A percentile compares a stretch with the other conserved stretches of the same genome.
Conservation (phyloP, 2,113 vertebrate species). For the Bufo bufo region DNA sequence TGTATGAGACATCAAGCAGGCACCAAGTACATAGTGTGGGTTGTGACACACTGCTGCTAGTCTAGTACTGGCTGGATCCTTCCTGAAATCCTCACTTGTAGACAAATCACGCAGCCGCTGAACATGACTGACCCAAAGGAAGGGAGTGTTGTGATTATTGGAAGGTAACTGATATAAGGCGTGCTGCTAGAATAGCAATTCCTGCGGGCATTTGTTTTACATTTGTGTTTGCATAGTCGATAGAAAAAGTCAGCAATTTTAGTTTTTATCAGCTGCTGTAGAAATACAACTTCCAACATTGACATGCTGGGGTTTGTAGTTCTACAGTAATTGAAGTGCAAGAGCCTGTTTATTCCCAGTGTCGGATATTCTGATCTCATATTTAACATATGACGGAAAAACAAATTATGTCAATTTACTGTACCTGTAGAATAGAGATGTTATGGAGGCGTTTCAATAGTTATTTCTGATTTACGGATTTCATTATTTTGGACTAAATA, state of each 20-base stretch:
- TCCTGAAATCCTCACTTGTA: slow-evolving; percentile 37
- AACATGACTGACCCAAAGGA: slow-evolving; percentile 62
- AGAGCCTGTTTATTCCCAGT: not conserved
- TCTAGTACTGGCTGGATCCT: slow-evolving; percentile 9
- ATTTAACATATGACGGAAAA: not conserved
- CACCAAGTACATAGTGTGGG: slow-evolving; percentile 41
- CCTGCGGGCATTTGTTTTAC: not conserved
- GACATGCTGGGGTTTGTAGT: slow-evolving; percentile 11
- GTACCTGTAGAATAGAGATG: no score
- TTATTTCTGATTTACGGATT: not conserved
- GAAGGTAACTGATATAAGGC: slow-evolving; percentile 65
- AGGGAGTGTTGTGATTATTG: slow-evolving; percentile 64
- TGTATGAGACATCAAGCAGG: not conserved
- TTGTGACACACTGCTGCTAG: slow-evolving; percentile 21
- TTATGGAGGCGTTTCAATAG: no score
- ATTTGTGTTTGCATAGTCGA: not conserved
- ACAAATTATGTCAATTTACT: not conserved
- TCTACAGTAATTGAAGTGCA: not conserved
- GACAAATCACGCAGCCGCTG: not conserved
- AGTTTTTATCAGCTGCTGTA: not conserved
- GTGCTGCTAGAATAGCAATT: not conserved
- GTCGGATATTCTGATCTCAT: not conserved
- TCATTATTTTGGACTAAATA: no score
- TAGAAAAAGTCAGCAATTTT: not conserved
- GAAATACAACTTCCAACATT: not conserved